Evolutionary conservation across 2,797 vertebrate genomes (phyloP).

Genomic region (Pseudotriccus pelzelni): DNA sequence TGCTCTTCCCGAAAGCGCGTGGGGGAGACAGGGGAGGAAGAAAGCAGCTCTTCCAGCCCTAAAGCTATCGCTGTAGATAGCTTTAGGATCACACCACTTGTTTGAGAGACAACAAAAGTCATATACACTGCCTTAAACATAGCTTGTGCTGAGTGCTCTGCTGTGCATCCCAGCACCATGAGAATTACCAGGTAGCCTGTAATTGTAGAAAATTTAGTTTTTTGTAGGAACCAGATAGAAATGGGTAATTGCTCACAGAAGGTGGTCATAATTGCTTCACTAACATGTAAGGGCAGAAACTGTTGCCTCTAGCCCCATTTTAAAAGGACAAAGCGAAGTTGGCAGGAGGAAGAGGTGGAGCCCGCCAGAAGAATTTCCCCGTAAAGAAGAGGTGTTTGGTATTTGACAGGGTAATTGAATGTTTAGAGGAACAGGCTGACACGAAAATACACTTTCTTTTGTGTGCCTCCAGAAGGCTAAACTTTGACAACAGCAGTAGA

Average conservation of each 20-base stretch:
- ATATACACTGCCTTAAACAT: background rate
- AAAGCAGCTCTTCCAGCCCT: background rate
- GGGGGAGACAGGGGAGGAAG: background rate
- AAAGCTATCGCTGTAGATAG: accelerated
- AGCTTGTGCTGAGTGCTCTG: background rate
- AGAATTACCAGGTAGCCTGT: background rate
- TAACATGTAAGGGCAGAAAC: constrained; percentile 47
- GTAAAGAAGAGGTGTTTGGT: constrained; percentile 20
- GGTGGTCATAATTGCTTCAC: constrained; percentile 45
- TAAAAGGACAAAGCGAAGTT: constrained; percentile 38
- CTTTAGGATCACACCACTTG: accelerated
- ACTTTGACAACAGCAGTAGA: background rate
- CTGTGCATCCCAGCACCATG: background rate
- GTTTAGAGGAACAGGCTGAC: constrained; percentile 25
- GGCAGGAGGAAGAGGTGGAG: constrained; percentile 50
- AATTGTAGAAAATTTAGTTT: constrained; percentile 10
- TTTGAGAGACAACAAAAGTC: background rate
- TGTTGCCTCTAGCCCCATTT: constrained; percentile 34
- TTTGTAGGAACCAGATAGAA: constrained; percentile 14
- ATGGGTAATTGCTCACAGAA: constrained; percentile 47
- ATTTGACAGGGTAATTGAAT: constrained; percentile 57
- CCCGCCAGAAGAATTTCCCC: constrained; percentile 30
- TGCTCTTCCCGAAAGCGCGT: accelerated
- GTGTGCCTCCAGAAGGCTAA: background rate
- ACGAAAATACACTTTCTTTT: constrained; percentile 15